These are phyloP conservation scores for Morelia viridis DNA, from an alignment of 2,797 vertebrate genomes.

Conservation along the genomic window DNA sequence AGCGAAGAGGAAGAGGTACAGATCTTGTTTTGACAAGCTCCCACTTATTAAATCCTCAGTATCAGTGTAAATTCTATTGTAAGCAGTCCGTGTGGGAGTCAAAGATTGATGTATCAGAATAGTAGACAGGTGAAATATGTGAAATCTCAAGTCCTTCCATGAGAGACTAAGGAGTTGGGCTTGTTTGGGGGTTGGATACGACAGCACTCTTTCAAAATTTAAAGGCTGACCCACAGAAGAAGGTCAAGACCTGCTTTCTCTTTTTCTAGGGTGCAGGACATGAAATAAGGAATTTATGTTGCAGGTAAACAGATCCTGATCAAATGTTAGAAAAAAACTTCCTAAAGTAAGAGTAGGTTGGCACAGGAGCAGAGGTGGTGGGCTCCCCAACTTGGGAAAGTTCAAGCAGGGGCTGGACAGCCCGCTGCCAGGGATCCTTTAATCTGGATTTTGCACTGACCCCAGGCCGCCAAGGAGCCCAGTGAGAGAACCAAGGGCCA, in stretches of 20 bases:
- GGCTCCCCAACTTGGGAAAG: background rate
- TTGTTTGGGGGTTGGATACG: background rate
- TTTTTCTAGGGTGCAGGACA: background rate
- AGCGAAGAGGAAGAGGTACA: slow-evolving; percentile 22
- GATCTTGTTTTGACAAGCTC: slow-evolving; percentile 25
- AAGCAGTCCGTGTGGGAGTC: slow-evolving; percentile 10
- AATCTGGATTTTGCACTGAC: no score
- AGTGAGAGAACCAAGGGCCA: no score
- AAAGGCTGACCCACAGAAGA: background rate
- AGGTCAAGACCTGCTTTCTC: background rate
- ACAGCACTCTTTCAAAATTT: background rate
- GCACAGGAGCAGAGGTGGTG: background rate
- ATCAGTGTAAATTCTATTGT: slow-evolving; percentile 35
- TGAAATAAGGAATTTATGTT: background rate
- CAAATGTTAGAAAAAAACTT: background rate
- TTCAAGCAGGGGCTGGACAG: no score
- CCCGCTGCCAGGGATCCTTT: no score
- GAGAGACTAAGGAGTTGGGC: background rate
- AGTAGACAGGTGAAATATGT: background rate
- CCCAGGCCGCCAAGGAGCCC: no score
- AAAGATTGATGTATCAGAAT: background rate
- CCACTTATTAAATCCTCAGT: slow-evolving; percentile 39
- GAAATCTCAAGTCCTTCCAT: background rate
- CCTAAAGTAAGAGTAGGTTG: background rate
- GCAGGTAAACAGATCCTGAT: background rate